Base-by-base conservation (phyloP, 64 coral and sea anemone species). In the Porites australiensis region DNA sequence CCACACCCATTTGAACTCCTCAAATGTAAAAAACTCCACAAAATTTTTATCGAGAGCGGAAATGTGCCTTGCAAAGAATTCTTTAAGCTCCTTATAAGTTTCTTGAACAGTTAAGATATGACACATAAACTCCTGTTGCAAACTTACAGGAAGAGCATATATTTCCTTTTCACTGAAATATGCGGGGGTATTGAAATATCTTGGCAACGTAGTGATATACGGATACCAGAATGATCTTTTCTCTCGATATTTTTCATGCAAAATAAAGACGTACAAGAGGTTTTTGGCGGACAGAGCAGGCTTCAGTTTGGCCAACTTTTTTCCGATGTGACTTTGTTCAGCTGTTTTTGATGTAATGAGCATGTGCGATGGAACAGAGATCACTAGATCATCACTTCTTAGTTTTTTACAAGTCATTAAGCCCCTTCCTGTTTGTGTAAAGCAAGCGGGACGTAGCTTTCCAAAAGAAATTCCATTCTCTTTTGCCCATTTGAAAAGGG, bases 1-100 rank as follows among this genome's bases (percentile, higher is more conserved):
- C 95, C 95, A 98, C 7, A 92, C 91, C 95, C 95, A 98, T 52
- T 58, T 94, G 66, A 88, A 98, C 67, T 83, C 79, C 2, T 98
- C 95, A 71, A 94, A 75, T 53, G 76, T 88, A 10, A 98, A 61
- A 5, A 22, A 44, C 3, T 83, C 69, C 3, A 74, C 10, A 89
- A 79, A 82, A 21, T 79, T 50, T 52, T 22, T 44, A 47, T 77
- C 45, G 68, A 54, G 54, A 10, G 46, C 57, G 10, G 69, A 37
- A 4, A 44, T 67, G 48, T 61, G 75, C 2, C 49, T 7, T 74
- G 81, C 49, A 43, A 91, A 27, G n/a, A 75, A 82, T 59, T 58
- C 15, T 59, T 79, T 74, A 48, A 87, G 45, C 21, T 83, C 60
- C 27, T 65, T 14, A 48, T 87, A 79, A 72, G 77, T 77, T 64